Evolutionary conservation across 2,113 vertebrate genomes (phyloP), one percentile per base, ranked within the genome.

Genomic region (Hippocampus comes): DNA sequence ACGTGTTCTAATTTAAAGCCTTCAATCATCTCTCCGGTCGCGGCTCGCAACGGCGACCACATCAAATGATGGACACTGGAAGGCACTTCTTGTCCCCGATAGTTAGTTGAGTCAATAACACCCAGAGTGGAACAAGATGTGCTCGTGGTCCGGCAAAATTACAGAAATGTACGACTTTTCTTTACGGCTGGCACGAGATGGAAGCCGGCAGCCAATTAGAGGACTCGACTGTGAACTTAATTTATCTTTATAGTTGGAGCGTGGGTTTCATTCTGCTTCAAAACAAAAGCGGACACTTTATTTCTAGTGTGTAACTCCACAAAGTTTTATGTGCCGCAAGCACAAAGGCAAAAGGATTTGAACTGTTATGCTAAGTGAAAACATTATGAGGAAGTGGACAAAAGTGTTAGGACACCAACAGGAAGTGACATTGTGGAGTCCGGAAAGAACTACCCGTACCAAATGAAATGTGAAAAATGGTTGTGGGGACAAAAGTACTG

Each of bases 1-100:
- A 77, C 77, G 59, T 83, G 70, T 75, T 84, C 74, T 89, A 83
- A 86, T 87, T 83, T 83, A 77, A 86, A 80, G 71, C 63, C 11
- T 73, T 74, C 25, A 23, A 51, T 20, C 74, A 71, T 78, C 67
- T 75, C 9, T 68, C 63, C 74, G 9, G 67, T 48, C 63, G 3
- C 15, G 75, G 68, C 56, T 70, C 25, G 73, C 63, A 43, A 67
- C 71, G 61, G 17, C 64, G 78, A 80, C 87, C 87, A 81, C 87
- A 84, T 59, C 71, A 84, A 70, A 80, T 65, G 75, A 10, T 61
- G 72, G 10, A 74, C 75, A 82, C 76, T 82, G 83, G 43, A 46
- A 74, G 78, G 71, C 74, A 43, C 75, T 80, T 78, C 63, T 74
- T 61, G 71, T 76, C 75, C 61, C 71, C 71, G 76, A 46, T 60